These are phyloP conservation scores for Patella ulyssiponensis DNA, from an alignment of 2,888 invertebrate genomes.

Conservation along the genomic window DNA sequence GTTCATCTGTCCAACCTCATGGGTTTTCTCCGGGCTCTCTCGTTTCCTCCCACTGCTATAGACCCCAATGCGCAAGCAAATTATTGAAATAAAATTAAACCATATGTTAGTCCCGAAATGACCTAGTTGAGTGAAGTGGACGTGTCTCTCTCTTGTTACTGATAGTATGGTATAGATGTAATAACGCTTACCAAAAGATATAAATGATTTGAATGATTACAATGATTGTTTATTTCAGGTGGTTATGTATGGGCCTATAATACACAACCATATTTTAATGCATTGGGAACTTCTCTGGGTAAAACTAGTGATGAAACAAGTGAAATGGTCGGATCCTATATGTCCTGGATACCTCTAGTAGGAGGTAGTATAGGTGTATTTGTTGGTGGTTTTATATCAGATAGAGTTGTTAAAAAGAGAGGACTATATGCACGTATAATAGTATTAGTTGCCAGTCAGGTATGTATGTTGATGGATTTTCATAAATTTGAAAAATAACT, in stretches of 20 bases:
- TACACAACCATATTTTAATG: slow-evolving; percentile 70
- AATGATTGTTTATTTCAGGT: slow-evolving; percentile 48
- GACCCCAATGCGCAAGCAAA: too few relatives aligned
- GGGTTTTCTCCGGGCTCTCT: too few relatives aligned
- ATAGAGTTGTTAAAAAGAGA: slow-evolving; percentile 63
- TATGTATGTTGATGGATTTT: slow-evolving; percentile 32
- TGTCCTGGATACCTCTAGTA: slow-evolving; percentile 72
- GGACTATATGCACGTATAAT: slow-evolving; percentile 70
- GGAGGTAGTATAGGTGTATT: slow-evolving; percentile 70
- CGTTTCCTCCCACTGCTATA: too few relatives aligned
- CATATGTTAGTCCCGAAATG: too few relatives aligned
- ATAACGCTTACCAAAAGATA: background rate
- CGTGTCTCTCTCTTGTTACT: too few relatives aligned
- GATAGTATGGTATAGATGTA: background rate
- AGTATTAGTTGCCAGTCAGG: slow-evolving; percentile 68
- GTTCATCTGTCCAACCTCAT: too few relatives aligned
- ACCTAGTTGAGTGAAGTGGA: too few relatives aligned
- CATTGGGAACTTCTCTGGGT: slow-evolving; percentile 44
- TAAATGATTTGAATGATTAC: background rate
- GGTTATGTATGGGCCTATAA: slow-evolving; percentile 73
- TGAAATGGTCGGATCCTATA: slow-evolving; percentile 67
- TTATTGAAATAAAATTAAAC: too few relatives aligned
- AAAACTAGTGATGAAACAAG: slow-evolving; percentile 48
- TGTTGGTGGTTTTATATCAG: slow-evolving; percentile 68
- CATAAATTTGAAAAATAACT: too few relatives aligned